Percentiles rank a stretch among this genome's conserved stretches.
Evolutionary conservation across 2,797 vertebrate species (phyloP).

Genomic region (Urosaurus nigricauda): DNA sequence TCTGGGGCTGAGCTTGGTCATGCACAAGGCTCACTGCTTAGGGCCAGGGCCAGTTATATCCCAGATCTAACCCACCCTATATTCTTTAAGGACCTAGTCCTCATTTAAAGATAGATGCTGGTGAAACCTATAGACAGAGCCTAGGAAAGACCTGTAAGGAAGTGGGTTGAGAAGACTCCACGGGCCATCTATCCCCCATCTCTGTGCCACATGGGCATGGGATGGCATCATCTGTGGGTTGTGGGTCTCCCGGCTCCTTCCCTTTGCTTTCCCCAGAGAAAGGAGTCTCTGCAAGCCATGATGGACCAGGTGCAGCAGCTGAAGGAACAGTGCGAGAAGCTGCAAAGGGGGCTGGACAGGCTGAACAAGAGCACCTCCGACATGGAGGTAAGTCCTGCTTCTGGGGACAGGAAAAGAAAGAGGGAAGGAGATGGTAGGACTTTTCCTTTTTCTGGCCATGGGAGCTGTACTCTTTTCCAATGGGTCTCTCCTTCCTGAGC

Average conservation of each 20-base stretch:
- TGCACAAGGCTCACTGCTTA: not conserved
- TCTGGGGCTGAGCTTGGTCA: not conserved
- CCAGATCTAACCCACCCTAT: no score
- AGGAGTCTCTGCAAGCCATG: constrained; percentile 57
- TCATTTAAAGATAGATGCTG: no score
- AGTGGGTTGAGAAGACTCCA: no score
- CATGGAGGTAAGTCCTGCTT: constrained; percentile 50
- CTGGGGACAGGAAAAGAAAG: no score
- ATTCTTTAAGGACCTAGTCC: not conserved
- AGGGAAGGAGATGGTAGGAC: not conserved
- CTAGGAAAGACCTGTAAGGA: no score
- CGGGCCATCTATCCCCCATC: no score
- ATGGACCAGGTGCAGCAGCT: constrained; percentile 59
- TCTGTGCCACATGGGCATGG: not conserved
- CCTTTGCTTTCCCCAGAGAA: constrained; percentile 48
- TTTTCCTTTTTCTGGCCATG: not conserved
- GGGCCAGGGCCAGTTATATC: no score
- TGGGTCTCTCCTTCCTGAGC: not conserved
- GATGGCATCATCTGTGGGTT: not conserved
- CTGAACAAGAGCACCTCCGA: constrained; percentile 56
- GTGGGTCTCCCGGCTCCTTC: not conserved
- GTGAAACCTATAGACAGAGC: no score
- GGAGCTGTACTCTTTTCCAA: not conserved
- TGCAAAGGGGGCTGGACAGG: constrained; percentile 55
- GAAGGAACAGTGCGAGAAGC: constrained; percentile 53